phyloP scores from a whole-genome alignment of 92 coral and sea anemone genomes.

The Zoanthus solanderi region DNA sequence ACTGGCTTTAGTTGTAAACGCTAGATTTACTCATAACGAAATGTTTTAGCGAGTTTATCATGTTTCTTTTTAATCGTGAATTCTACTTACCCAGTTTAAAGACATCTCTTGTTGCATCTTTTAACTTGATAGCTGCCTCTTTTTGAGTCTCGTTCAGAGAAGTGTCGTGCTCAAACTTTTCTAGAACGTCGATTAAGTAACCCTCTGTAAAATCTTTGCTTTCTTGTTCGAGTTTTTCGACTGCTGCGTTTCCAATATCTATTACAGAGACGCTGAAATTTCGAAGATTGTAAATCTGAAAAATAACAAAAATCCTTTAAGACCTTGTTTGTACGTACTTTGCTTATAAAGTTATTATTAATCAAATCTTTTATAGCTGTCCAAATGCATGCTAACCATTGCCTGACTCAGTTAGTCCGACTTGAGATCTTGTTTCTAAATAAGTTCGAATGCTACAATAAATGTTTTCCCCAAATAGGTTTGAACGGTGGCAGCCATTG shows the following conservation, averaged over 20 bases:
- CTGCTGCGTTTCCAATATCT: neutral
- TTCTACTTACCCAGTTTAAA: neutral
- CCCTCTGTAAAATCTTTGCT: neutral
- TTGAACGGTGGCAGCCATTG: no score
- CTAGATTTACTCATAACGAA: neutral
- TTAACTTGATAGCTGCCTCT: neutral
- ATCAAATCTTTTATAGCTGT: no score
- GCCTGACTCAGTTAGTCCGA: no score
- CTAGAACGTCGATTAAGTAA: neutral
- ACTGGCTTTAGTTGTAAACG: no score
- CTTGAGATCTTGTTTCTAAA: no score
- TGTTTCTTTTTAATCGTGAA: no score
- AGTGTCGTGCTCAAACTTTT: neutral
- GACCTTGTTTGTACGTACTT: no score
- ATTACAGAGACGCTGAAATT: neutral
- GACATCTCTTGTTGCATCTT: slow-evolving; percentile 10
- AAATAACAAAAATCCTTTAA: neutral
- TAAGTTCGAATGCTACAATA: no score
- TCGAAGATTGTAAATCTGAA: slow-evolving; percentile 1
- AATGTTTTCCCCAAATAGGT: no score
- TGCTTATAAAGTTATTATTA: no score
- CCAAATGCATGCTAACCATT: no score
- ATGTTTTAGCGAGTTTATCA: neutral
- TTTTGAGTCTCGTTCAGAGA: neutral
- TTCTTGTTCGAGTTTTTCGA: neutral